Evolutionary conservation across 2,797 vertebrate genomes (phyloP), one percentile per base, ranked within the genome.

Genomic region (Harpagifer antarcticus): DNA sequence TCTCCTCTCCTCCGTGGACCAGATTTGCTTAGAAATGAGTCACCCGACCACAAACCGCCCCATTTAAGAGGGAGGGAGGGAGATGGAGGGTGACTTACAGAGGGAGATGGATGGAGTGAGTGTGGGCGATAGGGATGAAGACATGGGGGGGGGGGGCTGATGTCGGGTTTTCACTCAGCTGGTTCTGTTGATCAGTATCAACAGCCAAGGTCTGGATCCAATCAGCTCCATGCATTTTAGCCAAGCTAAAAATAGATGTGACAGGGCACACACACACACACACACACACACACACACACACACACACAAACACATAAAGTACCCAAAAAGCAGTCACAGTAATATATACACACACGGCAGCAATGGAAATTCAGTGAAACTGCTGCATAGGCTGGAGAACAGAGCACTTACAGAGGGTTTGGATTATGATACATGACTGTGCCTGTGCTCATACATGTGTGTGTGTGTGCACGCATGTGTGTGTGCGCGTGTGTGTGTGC

Each of bases 171-270:
- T 85, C 86, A 89, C 83, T 90, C 87, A 82, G 86, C 82, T 86
- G 89, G 79, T 88, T 89, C 79, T 85, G 87, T 87, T 88, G 90
- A 92, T 90, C 81, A 81, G 78, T 81, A 88, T 90, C 89, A 89
- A 79, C 88, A 79, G 86, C 80, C 67, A 52, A 79, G 82, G 82
- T 88, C 92, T 91, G 90, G 85, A 84, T 89, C 86, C 89, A 91
- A 89, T 93, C 91, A 88, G 84, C 70, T 86, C 61, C 72, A 78
- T 83, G 85, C 72, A 75, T 83, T 23, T 86, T 83, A 85, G 72
- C 83, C 88, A 56, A 78, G 78, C 82, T 79, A 74, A 76, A 87
- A 89, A 87, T 86, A 83, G 60, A 81, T 84, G 68, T 78, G 76
- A 78, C 69, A 67, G 78, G 57, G 50, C 44, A 54, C 57, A 44